These are phyloP conservation scores for Lasioglossum oenotherae DNA, from an alignment of 2,888 invertebrate genomes.

Conservation along the genomic window DNA sequence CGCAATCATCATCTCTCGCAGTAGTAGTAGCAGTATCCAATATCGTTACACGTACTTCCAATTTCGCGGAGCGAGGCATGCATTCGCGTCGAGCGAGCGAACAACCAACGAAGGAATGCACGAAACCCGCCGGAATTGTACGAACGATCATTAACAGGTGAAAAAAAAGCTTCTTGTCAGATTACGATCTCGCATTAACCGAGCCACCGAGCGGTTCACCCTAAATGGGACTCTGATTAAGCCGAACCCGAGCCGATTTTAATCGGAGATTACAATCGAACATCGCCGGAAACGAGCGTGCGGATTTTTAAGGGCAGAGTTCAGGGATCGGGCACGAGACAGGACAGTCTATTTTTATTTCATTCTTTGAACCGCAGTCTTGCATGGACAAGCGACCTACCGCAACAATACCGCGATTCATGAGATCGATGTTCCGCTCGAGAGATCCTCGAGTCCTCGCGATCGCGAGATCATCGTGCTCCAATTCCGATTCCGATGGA, in stretches of 20 bases:
- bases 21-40: too few species aligned
- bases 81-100: neutral
- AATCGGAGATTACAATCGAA: neutral
- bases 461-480: constrained; percentile 54
- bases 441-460: constrained; percentile 39
- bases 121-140: neutral
- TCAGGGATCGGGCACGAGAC: constrained; percentile 1
- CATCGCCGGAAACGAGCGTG: neutral
- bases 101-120: neutral
- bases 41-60: neutral
- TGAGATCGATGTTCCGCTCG: constrained; percentile 48
- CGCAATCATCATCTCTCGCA: neutral
- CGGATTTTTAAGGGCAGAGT: neutral
- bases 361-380: neutral
- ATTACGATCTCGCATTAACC: constrained; percentile 1
- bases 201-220: neutral
- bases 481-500: constrained; percentile 55
- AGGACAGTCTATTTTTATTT: neutral
- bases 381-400: constrained; percentile 1
- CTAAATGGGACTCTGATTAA: constrained; percentile 9
- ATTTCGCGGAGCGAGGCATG: neutral
- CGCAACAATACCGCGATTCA: constrained; percentile 36
- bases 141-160: neutral
- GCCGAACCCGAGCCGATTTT: neutral
- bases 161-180: neutral